Evolutionary conservation across 1,140 invertebrate genomes (phyloP).

Genomic region (Hyphantria cunea): DNA sequence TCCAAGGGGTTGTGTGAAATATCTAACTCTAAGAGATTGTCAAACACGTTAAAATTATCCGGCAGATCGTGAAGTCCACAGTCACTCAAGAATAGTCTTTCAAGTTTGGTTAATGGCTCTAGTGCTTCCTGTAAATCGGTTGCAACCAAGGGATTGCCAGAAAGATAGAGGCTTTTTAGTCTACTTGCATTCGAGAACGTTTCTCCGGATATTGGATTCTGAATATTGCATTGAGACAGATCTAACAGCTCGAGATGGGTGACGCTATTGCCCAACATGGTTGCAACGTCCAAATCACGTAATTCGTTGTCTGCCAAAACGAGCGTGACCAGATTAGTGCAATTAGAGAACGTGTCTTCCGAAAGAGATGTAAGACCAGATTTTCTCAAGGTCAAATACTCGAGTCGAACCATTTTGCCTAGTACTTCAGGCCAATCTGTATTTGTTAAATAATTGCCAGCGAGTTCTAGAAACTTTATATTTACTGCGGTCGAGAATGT

Average conservation of each 20-base stretch:
- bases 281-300: constrained; percentile 84
- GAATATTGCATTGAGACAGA: constrained; percentile 86
- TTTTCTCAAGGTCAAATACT: constrained; percentile 85
- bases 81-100: constrained; percentile 86
- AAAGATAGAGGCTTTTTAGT: constrained; percentile 85
- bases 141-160: constrained; percentile 86
- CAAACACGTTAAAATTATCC: constrained; percentile 85
- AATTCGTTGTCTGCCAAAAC: constrained; percentile 86
- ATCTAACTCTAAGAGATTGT: constrained; percentile 85
- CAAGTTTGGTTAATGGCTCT: constrained; percentile 84
- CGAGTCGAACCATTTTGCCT: constrained; percentile 82
- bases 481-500: constrained; percentile 83
- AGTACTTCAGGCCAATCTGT: constrained; percentile 84
- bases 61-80: constrained; percentile 85
- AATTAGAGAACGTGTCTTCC: constrained; percentile 85
- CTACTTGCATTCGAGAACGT: constrained; percentile 87
- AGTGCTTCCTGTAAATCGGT: constrained; percentile 86
- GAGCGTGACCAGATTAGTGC: constrained; percentile 85
- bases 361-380: constrained; percentile 84
- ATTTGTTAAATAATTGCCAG: constrained; percentile 82
- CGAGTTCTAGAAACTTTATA: constrained; percentile 85
- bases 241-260: constrained; percentile 86
- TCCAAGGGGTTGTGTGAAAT: constrained; percentile 87
- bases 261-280: constrained; percentile 85
- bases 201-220: constrained; percentile 85